A percentile compares a stretch with the other conserved stretches of the same genome.
phyloP scores from a whole-genome alignment of 2,888 invertebrate genomes.

The Clistopyga incitator region DNA sequence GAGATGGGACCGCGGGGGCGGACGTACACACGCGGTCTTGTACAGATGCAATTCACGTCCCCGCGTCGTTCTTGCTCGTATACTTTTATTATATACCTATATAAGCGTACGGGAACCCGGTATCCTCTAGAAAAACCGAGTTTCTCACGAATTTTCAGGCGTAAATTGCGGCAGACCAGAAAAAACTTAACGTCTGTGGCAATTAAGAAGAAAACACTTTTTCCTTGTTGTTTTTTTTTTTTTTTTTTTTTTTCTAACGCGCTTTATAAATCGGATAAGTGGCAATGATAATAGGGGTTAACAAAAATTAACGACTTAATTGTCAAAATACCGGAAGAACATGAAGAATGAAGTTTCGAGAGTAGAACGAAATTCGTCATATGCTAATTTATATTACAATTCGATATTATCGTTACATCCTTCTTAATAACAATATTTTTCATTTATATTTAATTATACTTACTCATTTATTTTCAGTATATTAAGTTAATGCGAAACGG shows the following conservation, averaged over 20 bases:
- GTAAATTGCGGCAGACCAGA: constrained; percentile 58
- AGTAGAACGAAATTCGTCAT: too few relatives aligned
- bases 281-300: neutral
- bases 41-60: constrained; percentile 77
- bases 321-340: neutral
- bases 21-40: constrained; percentile 74
- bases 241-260: constrained; percentile 4
- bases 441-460: neutral
- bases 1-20: constrained; percentile 43
- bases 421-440: neutral
- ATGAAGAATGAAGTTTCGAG: neutral
- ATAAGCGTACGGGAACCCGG: constrained; percentile 1
- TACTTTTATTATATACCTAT: constrained; percentile 40
- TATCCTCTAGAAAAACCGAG: constrained; percentile 39
- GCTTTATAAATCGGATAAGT: constrained; percentile 3
- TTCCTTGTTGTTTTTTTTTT: too few relatives aligned
- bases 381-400: too few relatives aligned
- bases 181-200: constrained; percentile 33
- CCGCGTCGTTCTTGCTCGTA: constrained; percentile 55
- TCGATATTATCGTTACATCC: too few relatives aligned
- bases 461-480: neutral
- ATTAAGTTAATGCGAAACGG: neutral
- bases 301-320: neutral
- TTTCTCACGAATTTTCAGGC: constrained; percentile 50
- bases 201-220: constrained; percentile 53